These are phyloP conservation scores for Cathartes aura DNA, from an alignment of 2,113 vertebrate species.

Conservation along the genomic window DNA sequence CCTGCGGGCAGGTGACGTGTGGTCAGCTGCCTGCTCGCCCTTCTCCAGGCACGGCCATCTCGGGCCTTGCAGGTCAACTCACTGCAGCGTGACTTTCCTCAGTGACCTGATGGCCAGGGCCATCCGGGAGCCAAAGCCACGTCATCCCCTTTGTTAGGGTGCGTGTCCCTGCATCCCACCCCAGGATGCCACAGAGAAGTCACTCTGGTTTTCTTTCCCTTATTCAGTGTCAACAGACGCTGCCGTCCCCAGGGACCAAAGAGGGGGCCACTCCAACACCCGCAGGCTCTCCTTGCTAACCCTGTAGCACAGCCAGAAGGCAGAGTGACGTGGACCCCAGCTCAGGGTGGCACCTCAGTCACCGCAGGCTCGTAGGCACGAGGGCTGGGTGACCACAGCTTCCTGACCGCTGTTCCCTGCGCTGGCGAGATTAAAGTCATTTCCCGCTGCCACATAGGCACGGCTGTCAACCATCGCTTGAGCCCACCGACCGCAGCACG, in stretches of 20 bases:
- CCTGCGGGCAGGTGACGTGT: not conserved
- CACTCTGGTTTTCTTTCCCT: not conserved
- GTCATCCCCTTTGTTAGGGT: no score
- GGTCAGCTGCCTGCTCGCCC: not conserved
- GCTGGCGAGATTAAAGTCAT: not conserved
- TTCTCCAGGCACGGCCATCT: not conserved
- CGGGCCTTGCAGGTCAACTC: not conserved
- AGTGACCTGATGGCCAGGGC: not conserved
- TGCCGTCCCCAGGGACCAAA: not conserved
- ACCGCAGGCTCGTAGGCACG: rapidly evolving
- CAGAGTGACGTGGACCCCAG: rapidly evolving
- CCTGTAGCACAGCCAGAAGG: not conserved
- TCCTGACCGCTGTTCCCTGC: not conserved
- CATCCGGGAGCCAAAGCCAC: not conserved
- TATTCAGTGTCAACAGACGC: not conserved
- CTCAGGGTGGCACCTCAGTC: not conserved
- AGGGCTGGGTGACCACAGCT: not conserved
- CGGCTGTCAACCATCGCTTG: rapidly evolving
- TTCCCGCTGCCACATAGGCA: not conserved
- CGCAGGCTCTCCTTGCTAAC: not conserved
- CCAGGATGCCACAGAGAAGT: not conserved
- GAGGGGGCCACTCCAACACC: rapidly evolving
- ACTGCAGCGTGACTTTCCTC: not conserved
- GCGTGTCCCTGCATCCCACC: not conserved
- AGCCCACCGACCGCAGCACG: rapidly evolving